Base-by-base conservation (phyloP, 2,888 invertebrate genomes). In the Spilarctia lutea region DNA sequence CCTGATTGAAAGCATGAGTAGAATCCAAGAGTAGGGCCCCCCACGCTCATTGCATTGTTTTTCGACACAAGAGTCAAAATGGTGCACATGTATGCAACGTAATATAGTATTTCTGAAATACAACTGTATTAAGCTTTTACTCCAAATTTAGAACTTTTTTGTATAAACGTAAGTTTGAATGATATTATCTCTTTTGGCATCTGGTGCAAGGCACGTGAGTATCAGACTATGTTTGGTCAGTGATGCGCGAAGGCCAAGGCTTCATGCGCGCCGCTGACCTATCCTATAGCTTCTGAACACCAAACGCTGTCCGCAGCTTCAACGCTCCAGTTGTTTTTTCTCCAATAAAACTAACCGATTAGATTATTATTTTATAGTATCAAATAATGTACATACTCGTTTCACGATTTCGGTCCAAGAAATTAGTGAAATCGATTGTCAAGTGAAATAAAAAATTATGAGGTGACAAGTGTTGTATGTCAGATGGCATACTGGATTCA, bases 231-330 rank as follows among this genome's bases (percentile, higher is more conserved):
- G 90, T 94, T 93, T 92, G 90, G 89, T 85, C 92, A 91, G 89
- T 90, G 91, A 86, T 79, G 92, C 94, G 92, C 88, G 94, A 94
- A 95, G 95, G 95, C 90, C 94, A 94, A 94, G 95, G 95, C 85
- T 89, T 89, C 85, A 89, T 88, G 88, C 88, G 90, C 91, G 88
- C 90, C 87, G 87, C 86, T 91, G 91, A 91, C 90, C 91, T 87
- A 80, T 83, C 84, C 83, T 79, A 77, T 72, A 81, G 81, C 78
- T 82, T 80, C 85, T 81, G 77, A 80, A 83, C 78, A 75, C 63
- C 72, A 85, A 88, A 82, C 82, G 79, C 72, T 73, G 52, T 70
- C 79, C 79, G 68, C 78, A 74, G 77, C 75, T 84, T 80, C 74
- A 79, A 81, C 80, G 78, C 81, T 84, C 83, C 83, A 86, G 85